Percentiles rank a stretch among this genome's conserved stretches.
phyloP scores from a whole-genome alignment of 23 tunicate genomes.

The Phallusia fumigata region DNA sequence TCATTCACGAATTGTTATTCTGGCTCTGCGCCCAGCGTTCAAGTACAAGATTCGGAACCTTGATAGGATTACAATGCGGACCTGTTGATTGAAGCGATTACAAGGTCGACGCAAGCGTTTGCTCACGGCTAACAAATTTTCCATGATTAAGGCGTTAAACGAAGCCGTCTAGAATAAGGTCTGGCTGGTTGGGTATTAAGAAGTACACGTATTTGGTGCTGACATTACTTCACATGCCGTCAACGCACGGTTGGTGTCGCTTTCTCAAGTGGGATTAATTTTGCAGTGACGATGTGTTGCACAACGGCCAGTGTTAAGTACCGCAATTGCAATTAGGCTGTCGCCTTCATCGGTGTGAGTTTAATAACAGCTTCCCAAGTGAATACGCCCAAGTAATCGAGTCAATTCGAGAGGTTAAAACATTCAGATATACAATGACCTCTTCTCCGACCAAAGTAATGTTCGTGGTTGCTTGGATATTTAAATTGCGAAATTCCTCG shows the following conservation, averaged over 20 bases:
- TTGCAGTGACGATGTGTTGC: background rate
- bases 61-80: background rate
- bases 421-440: background rate
- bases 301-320: background rate
- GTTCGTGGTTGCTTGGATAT: background rate
- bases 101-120: background rate
- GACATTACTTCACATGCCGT: background rate
- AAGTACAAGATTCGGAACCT: background rate
- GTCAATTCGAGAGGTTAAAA: background rate
- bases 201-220: background rate
- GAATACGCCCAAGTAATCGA: background rate
- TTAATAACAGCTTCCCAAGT: background rate
- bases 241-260: background rate
- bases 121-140: background rate
- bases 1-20: background rate
- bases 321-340: background rate
- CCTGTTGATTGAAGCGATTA: no score
- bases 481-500: constrained; percentile 3
- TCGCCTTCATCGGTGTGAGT: background rate
- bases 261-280: background rate
- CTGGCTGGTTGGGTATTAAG: background rate
- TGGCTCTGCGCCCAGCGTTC: background rate
- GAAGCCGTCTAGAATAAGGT: background rate
- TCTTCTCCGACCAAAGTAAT: background rate
- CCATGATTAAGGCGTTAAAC: background rate